A percentile compares a stretch with the other conserved stretches of the same genome.
Conservation (phyloP, 2,888 invertebrate species). For the Orchesellides sinensis region DNA sequence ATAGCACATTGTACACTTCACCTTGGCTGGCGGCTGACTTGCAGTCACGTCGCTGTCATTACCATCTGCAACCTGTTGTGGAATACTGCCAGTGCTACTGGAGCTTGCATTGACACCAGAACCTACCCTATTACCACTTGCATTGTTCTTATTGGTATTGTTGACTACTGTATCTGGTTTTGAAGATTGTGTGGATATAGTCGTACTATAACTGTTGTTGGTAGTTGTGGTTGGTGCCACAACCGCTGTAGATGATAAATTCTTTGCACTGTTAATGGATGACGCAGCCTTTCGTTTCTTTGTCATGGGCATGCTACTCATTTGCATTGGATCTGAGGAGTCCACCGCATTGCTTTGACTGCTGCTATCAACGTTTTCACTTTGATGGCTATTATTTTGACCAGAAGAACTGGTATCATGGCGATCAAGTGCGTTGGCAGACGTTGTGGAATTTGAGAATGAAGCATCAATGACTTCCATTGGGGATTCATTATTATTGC, state of each 20-base stretch:
- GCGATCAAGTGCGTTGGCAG: background rate
- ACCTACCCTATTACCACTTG: background rate
- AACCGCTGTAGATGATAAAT: background rate
- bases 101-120: background rate
- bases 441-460: slow-evolving; percentile 2
- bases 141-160: background rate
- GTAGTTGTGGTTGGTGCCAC: background rate
- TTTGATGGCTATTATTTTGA: background rate
- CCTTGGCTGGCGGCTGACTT: slow-evolving; percentile 75
- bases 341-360: slow-evolving; percentile 47
- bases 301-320: slow-evolving; percentile 77
- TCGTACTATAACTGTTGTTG: background rate
- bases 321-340: slow-evolving; percentile 29
- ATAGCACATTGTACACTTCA: slow-evolving; percentile 83
- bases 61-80: background rate
- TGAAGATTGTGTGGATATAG: background rate
- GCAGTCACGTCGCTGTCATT: slow-evolving; percentile 48
- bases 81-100: background rate
- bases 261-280: slow-evolving; percentile 25
- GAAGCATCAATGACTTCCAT: slow-evolving; percentile 15
- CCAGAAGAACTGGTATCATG: too few species aligned
- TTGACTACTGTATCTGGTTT: slow-evolving; percentile 11
- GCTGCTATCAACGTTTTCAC: slow-evolving; percentile 42
- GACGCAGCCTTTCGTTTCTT: slow-evolving; percentile 72
- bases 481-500: background rate